Conservation (phyloP, 2,797 vertebrate species). For the Phoebastria nigripes region DNA sequence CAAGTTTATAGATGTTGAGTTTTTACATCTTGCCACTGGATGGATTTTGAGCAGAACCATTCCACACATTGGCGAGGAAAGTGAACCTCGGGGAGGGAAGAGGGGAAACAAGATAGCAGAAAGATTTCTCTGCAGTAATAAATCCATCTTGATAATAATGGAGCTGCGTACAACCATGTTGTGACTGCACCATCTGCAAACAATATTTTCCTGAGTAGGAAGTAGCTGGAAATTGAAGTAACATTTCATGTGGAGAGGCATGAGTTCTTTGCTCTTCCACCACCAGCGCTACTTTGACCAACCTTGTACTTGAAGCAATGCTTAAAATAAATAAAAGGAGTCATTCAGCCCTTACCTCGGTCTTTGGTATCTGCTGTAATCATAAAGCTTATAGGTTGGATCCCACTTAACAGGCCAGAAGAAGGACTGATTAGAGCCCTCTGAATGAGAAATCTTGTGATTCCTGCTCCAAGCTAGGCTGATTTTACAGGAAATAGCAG, state of each 20-base stretch:
- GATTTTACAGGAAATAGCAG: neutral
- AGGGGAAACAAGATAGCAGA: neutral
- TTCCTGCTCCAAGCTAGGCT: neutral
- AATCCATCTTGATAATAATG: neutral
- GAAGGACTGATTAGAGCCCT: neutral
- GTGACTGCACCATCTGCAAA: neutral
- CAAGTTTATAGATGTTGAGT: neutral
- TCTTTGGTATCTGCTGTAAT: neutral
- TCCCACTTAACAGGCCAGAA: neutral
- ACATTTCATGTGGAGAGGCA: neutral
- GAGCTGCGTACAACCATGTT: neutral
- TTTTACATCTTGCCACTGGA: neutral
- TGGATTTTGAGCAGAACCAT: neutral
- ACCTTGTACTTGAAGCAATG: neutral
- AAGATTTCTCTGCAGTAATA: neutral
- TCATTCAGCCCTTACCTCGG: neutral
- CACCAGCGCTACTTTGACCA: neutral
- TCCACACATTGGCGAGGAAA: neutral
- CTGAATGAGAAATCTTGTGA: neutral
- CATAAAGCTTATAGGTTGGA: neutral
- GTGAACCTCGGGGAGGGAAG: fast-evolving
- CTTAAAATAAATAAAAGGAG: neutral
- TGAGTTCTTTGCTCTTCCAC: neutral
- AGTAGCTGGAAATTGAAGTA: neutral
- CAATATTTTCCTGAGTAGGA: neutral